Percentiles rank a stretch among this genome's conserved stretches.
phyloP scores from a whole-genome alignment of 2,797 vertebrate species.

The Myotis findleyi region DNA sequence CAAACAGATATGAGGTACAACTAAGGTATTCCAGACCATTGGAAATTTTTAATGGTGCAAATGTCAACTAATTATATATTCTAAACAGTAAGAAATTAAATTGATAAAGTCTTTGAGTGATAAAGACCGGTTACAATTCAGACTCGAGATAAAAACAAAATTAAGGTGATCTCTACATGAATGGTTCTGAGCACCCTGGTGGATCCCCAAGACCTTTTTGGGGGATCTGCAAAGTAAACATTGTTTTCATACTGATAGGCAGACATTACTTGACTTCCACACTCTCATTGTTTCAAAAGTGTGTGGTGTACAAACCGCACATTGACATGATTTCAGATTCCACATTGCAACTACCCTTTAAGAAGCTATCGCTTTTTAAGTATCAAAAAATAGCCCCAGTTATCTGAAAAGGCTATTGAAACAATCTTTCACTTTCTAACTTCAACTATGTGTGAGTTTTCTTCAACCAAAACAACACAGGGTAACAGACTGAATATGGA shows the following conservation, averaged over 20 bases:
- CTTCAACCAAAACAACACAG: background rate
- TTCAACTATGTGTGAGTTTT: background rate
- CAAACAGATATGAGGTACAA: background rate
- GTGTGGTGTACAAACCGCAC: background rate
- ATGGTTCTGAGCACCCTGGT: background rate
- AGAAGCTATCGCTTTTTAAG: background rate
- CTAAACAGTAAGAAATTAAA: background rate
- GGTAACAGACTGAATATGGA: background rate
- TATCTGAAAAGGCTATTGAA: conserved; percentile 17
- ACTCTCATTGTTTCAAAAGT: background rate
- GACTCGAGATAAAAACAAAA: conserved; percentile 33
- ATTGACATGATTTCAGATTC: background rate
- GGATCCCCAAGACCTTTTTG: background rate
- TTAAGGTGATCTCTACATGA: background rate
- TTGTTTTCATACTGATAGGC: background rate
- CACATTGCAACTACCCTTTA: background rate
- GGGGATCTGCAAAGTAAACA: background rate
- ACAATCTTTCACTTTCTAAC: background rate
- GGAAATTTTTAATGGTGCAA: background rate
- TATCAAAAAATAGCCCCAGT: background rate
- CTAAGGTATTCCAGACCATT: background rate
- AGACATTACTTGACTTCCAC: background rate
- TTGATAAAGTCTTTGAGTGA: background rate
- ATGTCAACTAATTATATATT: background rate
- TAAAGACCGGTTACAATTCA: background rate